Base-by-base conservation (phyloP, 2,797 vertebrate species). In the Melanogrammus aeglefinus region DNA sequence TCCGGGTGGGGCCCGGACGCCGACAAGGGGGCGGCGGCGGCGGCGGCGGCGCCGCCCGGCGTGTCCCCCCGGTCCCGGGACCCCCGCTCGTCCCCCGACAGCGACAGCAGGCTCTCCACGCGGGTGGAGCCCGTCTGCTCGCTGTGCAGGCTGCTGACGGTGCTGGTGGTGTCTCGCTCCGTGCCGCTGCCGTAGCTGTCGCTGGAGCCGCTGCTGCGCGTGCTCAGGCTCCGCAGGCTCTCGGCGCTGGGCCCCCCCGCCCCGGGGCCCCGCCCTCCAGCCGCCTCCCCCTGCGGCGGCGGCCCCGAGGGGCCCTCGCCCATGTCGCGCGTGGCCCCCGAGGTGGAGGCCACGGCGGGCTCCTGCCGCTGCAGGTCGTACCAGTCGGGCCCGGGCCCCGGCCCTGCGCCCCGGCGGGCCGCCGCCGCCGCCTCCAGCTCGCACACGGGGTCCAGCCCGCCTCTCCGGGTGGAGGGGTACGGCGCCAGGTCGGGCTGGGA, bases 161-260 rank as follows among this genome's bases (percentile, higher is more conserved):
- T 98, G 87, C 98, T 99, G 93, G 97, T 97, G 75, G 96, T 99
- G 89, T 99, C 98, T 33, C 97, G 92, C 89, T 99, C 97, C 0
- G 97, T 98, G 39, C 98, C 98, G 24, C 97, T 98, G 91, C 97
- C 98, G 87, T 99, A 99, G 92, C 97, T 99, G 94, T 99, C 98
- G 0, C 96, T 97, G 38, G 97, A 99, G 87, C 96, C 97, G 77
- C 98, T 99, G 81, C 98, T 99, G 80, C 96, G 95, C 0, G 97
- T 97, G 84, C 97, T 99, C 76, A 99, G 91, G 84, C 98, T 99
- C 88, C 95, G 92, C 85, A 99, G 91, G 89, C 98, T 99, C 86
- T 99, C 98, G 36, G 95, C 90, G 1, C 98, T 99, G 87, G 93
- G 95, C 87, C 96, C 96, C 71, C 96, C 96, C 77, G 95, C 93